Percentiles rank a stretch among this genome's conserved stretches.
These are phyloP conservation scores for Melospiza georgiana DNA, from an alignment of 2,113 vertebrate genomes.

Conservation along the genomic window DNA sequence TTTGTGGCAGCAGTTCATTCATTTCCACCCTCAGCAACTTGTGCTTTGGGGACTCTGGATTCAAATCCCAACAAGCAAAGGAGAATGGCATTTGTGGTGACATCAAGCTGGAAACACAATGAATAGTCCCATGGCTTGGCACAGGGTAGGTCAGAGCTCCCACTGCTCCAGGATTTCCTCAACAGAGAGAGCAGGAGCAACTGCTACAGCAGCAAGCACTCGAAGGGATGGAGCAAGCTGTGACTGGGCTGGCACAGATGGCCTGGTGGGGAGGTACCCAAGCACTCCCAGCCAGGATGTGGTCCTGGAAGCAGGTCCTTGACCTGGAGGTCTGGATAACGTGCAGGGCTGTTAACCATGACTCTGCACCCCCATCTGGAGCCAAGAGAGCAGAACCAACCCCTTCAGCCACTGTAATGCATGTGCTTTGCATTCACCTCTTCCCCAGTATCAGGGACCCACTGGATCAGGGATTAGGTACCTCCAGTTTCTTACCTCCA, in stretches of 20 bases:
- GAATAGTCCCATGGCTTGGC: not conserved
- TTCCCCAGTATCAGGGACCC: not conserved
- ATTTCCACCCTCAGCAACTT: too few relatives aligned
- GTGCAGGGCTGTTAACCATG: not conserved
- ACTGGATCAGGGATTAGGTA: rapidly evolving
- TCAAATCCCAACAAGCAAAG: not conserved
- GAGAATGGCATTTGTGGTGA: not conserved
- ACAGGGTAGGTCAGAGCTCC: not conserved
- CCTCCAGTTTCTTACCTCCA: not conserved
- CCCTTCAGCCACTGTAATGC: not conserved
- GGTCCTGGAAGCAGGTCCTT: not conserved
- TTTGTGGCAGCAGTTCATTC: not conserved
- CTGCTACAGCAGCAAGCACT: not conserved
- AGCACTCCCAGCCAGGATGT: not conserved
- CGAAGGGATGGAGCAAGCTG: rapidly evolving
- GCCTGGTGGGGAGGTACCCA: rapidly evolving
- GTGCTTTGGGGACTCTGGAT: not conserved
- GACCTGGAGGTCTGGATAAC: not conserved
- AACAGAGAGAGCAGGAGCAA: not conserved
- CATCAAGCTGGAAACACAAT: not conserved
- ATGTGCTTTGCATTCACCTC: not conserved
- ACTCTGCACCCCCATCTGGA: rapidly evolving
- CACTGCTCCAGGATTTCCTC: not conserved
- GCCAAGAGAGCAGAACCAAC: not conserved
- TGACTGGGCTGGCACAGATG: not conserved